Percentiles rank a stretch among this genome's conserved stretches.
Conservation (phyloP, 2,113 vertebrate species). For the Eulemur rufifrons region DNA sequence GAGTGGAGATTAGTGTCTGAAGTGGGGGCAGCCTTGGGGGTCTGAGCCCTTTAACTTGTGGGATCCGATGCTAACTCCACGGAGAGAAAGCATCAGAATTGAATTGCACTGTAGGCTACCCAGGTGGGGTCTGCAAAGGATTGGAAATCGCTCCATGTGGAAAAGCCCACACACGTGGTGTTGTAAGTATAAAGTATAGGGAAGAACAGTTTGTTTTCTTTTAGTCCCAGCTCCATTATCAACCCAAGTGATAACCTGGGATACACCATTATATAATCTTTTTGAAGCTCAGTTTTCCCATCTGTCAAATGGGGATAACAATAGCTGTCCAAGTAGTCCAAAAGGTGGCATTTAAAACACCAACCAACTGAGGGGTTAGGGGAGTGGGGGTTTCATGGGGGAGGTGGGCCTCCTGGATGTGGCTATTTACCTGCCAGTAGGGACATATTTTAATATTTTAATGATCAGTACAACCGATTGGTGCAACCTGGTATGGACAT, state of each 20-base stretch:
- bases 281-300: conserved; percentile 13
- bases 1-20: not conserved
- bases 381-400: not conserved
- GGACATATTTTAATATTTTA: not conserved
- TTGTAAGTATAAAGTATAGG: not conserved
- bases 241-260: not conserved
- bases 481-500: not conserved
- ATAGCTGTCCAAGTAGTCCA: not conserved
- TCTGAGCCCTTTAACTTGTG: not conserved
- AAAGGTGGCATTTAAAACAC: not conserved
- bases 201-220: not conserved
- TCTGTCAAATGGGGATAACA: not conserved
- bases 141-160: not conserved
- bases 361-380: not conserved
- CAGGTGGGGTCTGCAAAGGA: not conserved
- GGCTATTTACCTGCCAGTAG: not conserved
- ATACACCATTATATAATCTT: not conserved
- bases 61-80: not conserved
- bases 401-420: not conserved
- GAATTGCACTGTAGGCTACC: not conserved
- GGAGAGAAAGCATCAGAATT: not conserved
- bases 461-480: not conserved
- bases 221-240: not conserved
- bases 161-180: not conserved
- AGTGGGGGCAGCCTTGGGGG: not conserved